phyloP scores from a whole-genome alignment of 2,113 vertebrate genomes.

The Promerops cafer region DNA sequence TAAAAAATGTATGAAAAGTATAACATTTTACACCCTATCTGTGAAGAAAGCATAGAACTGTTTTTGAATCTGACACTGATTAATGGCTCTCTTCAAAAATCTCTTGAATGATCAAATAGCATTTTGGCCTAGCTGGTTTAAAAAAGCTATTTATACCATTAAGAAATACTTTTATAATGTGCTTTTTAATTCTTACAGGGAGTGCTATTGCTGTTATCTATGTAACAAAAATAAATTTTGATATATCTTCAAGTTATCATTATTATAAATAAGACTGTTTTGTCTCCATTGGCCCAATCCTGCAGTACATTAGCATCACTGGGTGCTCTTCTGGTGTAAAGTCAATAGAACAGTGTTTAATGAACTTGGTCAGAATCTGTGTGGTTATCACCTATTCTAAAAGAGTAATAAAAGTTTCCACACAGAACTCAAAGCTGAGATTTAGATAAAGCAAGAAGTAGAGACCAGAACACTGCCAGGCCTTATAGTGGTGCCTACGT shows the following conservation, averaged over 20 bases:
- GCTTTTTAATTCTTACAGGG: neutral
- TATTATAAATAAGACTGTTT: neutral
- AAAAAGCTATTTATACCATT: constrained; percentile 5
- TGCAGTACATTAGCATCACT: neutral
- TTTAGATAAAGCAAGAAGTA: neutral
- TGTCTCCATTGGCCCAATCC: neutral
- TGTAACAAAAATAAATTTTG: neutral
- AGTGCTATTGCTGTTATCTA: neutral
- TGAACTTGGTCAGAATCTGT: neutral
- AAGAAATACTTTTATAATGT: neutral
- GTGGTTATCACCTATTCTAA: neutral
- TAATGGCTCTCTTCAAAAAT: constrained; percentile 27
- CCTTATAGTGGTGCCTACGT: neutral
- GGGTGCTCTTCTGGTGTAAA: neutral
- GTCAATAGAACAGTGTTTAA: neutral
- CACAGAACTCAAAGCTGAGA: neutral
- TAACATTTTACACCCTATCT: neutral
- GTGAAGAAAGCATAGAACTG: neutral
- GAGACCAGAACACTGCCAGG: neutral
- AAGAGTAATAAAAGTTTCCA: neutral
- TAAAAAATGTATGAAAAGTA: constrained; percentile 10
- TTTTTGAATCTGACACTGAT: constrained; percentile 1
- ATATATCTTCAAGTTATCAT: neutral
- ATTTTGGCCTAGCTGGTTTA: neutral
- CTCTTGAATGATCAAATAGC: constrained; percentile 1